Percentiles rank a stretch among this genome's conserved stretches.
phyloP scores from a whole-genome alignment of 2,113 vertebrate genomes.

The Coturnix japonica region DNA sequence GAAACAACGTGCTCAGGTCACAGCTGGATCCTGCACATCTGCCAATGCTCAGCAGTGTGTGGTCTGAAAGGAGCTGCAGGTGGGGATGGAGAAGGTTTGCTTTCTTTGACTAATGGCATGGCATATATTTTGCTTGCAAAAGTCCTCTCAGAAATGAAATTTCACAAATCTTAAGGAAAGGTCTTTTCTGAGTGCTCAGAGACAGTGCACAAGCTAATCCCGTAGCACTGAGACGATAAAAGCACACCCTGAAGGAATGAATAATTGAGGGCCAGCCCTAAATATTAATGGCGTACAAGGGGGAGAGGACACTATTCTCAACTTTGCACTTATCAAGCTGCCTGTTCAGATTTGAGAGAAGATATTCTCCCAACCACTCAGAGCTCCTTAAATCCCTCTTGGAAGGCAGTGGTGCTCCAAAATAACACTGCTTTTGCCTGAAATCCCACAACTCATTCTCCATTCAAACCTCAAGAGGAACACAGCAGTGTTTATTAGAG shows the following conservation, averaged over 20 bases:
- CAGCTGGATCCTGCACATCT: not conserved
- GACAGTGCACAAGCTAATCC: constrained; percentile 20
- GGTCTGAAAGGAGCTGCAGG: not conserved
- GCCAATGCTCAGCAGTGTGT: not conserved
- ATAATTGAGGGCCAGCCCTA: constrained; percentile 65
- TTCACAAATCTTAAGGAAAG: constrained; percentile 15
- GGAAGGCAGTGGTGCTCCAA: not conserved
- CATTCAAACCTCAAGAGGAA: constrained; percentile 27
- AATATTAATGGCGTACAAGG: constrained; percentile 69
- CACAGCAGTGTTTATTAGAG: not conserved
- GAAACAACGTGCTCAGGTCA: not conserved
- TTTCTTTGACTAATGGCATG: not conserved
- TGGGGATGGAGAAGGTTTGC: not conserved
- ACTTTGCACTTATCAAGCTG: constrained; percentile 20
- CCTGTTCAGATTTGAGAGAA: constrained; percentile 27
- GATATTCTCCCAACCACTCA: not conserved
- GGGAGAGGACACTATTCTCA: constrained; percentile 44
- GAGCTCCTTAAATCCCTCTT: not conserved
- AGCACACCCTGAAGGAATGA: constrained; percentile 58
- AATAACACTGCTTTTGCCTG: not conserved
- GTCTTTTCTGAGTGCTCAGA: constrained; percentile 15
- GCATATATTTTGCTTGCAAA: constrained; percentile 1
- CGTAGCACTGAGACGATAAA: constrained; percentile 49
- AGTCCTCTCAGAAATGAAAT: not conserved
- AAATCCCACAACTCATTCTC: constrained; percentile 15